Percentiles rank a stretch among this genome's conserved stretches.
phyloP scores from a whole-genome alignment of 2,888 invertebrate species.

The Spodoptera littoralis region DNA sequence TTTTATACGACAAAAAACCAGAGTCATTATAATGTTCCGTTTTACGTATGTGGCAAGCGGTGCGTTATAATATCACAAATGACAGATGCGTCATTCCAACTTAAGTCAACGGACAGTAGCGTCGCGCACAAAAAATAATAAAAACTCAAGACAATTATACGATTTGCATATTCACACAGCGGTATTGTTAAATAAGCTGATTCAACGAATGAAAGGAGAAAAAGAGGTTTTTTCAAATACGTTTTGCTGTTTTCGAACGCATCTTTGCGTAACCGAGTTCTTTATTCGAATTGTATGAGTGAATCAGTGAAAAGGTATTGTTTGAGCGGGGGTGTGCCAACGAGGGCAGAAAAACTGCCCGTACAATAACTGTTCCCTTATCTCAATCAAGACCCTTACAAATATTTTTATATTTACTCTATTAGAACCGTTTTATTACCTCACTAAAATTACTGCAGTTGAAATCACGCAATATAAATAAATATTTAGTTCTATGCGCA shows the following conservation, averaged over 20 bases:
- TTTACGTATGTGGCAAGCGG: conserved; percentile 74
- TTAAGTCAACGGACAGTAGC: conserved; percentile 64
- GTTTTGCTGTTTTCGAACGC: conserved; percentile 74
- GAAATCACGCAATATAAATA: too few species aligned
- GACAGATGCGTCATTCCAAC: conserved; percentile 85
- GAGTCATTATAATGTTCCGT: conserved; percentile 74
- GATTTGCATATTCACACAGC: conserved; percentile 84
- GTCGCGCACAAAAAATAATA: conserved; percentile 63
- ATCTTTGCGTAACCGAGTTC: conserved; percentile 82
- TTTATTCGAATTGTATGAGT: conserved; percentile 77
- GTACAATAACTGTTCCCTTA: conserved; percentile 26
- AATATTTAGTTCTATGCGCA: too few species aligned
- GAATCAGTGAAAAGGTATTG: conserved; percentile 54
- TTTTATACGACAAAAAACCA: conserved; percentile 70
- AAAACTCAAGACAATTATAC: conserved; percentile 80
- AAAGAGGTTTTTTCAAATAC: conserved; percentile 61
- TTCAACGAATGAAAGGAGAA: conserved; percentile 74
- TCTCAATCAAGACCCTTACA: conserved; percentile 23
- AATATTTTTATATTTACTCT: conserved; percentile 18
- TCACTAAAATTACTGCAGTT: too few species aligned
- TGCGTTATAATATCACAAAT: conserved; percentile 83
- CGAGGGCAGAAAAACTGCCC: conserved; percentile 35
- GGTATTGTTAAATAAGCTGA: conserved; percentile 68
- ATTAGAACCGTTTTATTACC: too few species aligned
- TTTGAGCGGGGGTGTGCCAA: conserved; percentile 55